phyloP scores from a whole-genome alignment of 2,888 invertebrate genomes.

The Argyra leucocephala region DNA sequence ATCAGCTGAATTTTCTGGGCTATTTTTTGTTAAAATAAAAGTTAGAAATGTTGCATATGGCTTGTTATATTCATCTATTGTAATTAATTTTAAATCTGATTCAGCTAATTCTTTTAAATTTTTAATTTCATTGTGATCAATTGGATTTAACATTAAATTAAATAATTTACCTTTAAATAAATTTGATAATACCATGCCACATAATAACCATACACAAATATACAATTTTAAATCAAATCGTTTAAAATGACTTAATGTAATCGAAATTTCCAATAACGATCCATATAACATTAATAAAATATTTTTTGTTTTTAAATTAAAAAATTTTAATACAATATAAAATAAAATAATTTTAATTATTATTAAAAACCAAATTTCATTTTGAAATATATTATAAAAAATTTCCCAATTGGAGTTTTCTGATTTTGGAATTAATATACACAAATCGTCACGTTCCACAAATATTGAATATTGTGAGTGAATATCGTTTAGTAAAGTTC shows the following conservation, averaged over 20 bases:
- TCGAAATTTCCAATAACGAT: not conserved
- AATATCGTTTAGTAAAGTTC: not conserved
- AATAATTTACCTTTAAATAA: not conserved
- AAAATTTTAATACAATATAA: not conserved
- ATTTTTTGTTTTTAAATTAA: not conserved
- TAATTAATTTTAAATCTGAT: not conserved
- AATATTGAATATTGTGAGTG: not conserved
- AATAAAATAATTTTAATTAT: not conserved
- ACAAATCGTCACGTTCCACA: not conserved
- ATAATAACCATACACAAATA: not conserved
- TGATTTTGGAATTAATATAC: not conserved
- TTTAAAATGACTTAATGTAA: too few relatives aligned
- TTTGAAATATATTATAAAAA: not conserved
- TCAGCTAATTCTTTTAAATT: not conserved
- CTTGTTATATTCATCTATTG: not conserved
- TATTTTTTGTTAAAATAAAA: too few relatives aligned
- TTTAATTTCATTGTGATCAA: not conserved
- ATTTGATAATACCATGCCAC: not conserved
- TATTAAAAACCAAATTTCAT: not conserved
- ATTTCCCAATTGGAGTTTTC: not conserved
- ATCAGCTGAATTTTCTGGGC: too few relatives aligned
- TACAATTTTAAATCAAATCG: not conserved
- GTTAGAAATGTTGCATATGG: too few relatives aligned
- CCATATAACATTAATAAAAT: not conserved
- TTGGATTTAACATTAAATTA: not conserved